These are phyloP conservation scores for Hydropotes inermis DNA, from an alignment of 2,113 vertebrate species.

Conservation along the genomic window DNA sequence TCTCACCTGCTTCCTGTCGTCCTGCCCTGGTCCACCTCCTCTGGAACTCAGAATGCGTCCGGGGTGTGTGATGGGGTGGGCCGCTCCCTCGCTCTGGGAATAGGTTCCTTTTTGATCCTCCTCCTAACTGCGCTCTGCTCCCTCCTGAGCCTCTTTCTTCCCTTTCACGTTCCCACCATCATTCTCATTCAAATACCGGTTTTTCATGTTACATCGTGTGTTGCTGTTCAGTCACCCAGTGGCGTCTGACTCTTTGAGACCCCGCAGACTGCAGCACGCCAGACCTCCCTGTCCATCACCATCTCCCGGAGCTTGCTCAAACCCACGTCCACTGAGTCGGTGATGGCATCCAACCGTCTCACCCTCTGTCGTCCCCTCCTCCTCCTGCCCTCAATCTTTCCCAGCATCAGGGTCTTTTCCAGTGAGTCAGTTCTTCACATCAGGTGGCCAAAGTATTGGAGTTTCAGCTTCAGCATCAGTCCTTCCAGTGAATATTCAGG, in stretches of 20 bases:
- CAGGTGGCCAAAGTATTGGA: not conserved
- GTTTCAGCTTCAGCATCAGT: not conserved
- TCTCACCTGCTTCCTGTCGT: rapidly evolving
- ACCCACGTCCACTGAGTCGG: not conserved
- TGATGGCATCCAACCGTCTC: not conserved
- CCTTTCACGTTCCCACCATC: not conserved
- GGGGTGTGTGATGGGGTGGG: rapidly evolving
- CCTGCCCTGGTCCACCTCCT: not conserved
- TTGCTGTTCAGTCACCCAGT: not conserved
- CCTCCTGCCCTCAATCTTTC: not conserved
- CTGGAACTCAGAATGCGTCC: not conserved
- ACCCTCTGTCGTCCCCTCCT: not conserved
- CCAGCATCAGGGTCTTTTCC: not conserved
- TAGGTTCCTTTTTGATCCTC: not conserved
- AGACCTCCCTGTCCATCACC: not conserved
- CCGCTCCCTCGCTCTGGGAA: rapidly evolving
- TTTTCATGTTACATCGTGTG: rapidly evolving
- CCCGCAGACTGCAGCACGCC: not conserved
- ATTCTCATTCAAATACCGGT: rapidly evolving
- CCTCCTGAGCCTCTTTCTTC: not conserved
- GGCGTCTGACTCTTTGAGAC: rapidly evolving
- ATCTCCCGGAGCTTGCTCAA: not conserved
- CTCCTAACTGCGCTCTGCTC: not conserved
- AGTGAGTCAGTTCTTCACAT: rapidly evolving
- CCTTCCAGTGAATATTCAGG: no score